phyloP scores from a whole-genome alignment of 2,888 invertebrate species.

The Argyresthia goedartella region DNA sequence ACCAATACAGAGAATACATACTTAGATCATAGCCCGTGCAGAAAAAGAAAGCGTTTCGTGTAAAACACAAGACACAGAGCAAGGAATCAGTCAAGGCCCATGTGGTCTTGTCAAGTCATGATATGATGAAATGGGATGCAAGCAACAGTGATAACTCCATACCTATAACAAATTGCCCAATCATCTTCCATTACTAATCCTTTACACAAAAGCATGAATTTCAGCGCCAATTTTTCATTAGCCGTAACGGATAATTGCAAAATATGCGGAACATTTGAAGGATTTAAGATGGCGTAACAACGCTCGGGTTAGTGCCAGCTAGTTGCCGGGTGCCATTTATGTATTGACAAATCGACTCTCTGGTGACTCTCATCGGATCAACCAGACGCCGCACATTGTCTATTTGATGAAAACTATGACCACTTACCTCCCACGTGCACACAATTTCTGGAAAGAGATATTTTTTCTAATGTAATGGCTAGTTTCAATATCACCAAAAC shows the following conservation, averaged over 20 bases:
- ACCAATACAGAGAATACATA: slow-evolving; percentile 16
- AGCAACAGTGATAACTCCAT: slow-evolving; percentile 59
- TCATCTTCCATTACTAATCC: slow-evolving; percentile 41
- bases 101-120: slow-evolving; percentile 57
- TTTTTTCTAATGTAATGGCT: slow-evolving; percentile 71
- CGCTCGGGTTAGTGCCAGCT: slow-evolving; percentile 28
- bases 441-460: slow-evolving; percentile 70
- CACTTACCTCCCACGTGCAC: slow-evolving; percentile 69
- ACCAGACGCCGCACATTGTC: slow-evolving; percentile 48
- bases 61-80: slow-evolving; percentile 42
- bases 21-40: neutral
- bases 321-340: slow-evolving; percentile 63
- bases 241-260: slow-evolving; percentile 47
- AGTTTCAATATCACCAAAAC: slow-evolving; percentile 71
- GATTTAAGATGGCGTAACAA: slow-evolving; percentile 71
- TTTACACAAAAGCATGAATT: slow-evolving; percentile 46
- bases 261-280: slow-evolving; percentile 64
- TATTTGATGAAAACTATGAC: slow-evolving; percentile 46
- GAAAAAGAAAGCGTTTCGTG: neutral
- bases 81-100: slow-evolving; percentile 56
- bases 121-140: slow-evolving; percentile 42
- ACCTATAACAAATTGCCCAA: slow-evolving; percentile 48
- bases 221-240: slow-evolving; percentile 43
- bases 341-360: slow-evolving; percentile 66
- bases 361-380: slow-evolving; percentile 38